Conservation (phyloP, 2,113 vertebrate species). For the Vimba vimba region DNA sequence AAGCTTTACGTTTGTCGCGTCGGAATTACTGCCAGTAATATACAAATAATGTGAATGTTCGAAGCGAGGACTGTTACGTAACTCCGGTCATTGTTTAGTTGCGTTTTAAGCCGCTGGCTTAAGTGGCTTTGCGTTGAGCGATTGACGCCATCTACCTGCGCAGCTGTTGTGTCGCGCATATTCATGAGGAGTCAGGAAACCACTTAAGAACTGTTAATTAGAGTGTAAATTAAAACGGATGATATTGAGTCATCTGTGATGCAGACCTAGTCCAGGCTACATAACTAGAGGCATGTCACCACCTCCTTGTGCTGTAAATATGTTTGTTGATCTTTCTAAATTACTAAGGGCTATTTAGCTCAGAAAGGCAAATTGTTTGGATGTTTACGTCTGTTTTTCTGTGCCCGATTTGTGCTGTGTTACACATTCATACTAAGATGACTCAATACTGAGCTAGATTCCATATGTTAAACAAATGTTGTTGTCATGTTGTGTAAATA, state of each 20-base stretch:
- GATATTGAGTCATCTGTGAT: slow-evolving; percentile 1
- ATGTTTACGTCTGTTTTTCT: not conserved
- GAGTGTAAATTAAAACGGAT: slow-evolving; percentile 1
- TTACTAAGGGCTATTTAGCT: not conserved
- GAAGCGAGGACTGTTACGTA: not conserved
- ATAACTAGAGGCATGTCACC: not conserved
- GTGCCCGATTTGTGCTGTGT: not conserved
- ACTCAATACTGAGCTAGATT: not conserved
- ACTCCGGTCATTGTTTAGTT: not conserved
- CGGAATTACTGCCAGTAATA: not conserved
- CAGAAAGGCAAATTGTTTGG: not conserved
- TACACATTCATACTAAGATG: not conserved
- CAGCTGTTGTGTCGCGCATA: slow-evolving; percentile 22
- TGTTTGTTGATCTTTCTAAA: not conserved
- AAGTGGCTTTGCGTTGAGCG: not conserved
- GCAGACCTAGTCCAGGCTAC: not conserved
- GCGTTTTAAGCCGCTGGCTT: not conserved
- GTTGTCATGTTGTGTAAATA: not conserved
- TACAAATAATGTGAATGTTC: not conserved
- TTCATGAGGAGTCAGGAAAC: not conserved
- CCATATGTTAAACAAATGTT: not conserved
- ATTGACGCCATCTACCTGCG: slow-evolving; percentile 34
- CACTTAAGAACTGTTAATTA: not conserved
- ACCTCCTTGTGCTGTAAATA: not conserved
- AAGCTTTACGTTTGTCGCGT: not conserved